Evolutionary conservation across 2,113 vertebrate genomes (phyloP), one percentile per base, ranked within the genome.

Genomic region (Girardinichthys multiradiatus): DNA sequence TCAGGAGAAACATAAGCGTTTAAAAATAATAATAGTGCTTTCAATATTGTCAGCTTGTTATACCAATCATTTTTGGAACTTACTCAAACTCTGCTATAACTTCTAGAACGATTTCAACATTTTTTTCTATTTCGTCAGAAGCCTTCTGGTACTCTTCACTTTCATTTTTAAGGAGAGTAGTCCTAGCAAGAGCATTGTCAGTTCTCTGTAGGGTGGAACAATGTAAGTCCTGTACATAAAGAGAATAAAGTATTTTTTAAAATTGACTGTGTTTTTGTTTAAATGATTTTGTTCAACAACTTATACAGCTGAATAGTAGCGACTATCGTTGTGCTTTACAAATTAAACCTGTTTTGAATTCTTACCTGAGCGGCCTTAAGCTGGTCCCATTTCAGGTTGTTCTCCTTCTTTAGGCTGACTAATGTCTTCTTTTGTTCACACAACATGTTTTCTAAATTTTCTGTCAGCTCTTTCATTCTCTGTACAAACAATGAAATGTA

Each of bases 1-100:
- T 2, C 3, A n/a, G 6, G 7, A 10, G 24, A 54, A 54, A 54
- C 24, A 54, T 9, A 15, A 2, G 21, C 48, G 24, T 54, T 54
- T 10, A 24, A n/a, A 54, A 7, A 54, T 24, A 84, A 54, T 24
- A 84, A 79, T 42, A 81, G 17, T 17, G 17, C 33, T 15, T 39
- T 26, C 15, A 35, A 58, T 42, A 59, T 17, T 65, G 2, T 59
- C 39, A 58, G 33, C 6, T 26, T 24, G 7, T 68, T 24, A 12
- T 6, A n/a, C 0, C 51, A 15, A 29, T 11, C 19, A 10, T 28
- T 58, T 63, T 33, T 70, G 33, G 24, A 61, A 74, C 92, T 92
- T 90, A 95, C 94, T 91, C 86, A 63, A 94, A 84, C 57, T 89
- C 81, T 33, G 72, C 80, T 59, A 90, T 86, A 64, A 77, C 48